phyloP scores from a whole-genome alignment of 2,888 invertebrate species.

The Nymphalis polychloros region DNA sequence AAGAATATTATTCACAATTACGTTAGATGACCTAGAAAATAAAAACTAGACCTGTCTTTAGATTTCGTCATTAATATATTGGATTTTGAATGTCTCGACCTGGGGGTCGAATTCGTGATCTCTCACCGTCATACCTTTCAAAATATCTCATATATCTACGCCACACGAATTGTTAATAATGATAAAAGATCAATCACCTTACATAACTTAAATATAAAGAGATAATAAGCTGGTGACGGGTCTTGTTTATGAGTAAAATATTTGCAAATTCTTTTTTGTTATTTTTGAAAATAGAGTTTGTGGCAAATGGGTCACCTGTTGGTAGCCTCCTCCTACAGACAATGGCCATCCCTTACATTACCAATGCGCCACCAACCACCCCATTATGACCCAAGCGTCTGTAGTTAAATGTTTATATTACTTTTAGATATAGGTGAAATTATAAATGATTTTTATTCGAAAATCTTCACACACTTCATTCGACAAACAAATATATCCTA shows the following conservation, averaged over 20 bases:
- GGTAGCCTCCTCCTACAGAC: too few relatives aligned
- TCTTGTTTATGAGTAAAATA: neutral
- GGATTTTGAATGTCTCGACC: constrained; percentile 26
- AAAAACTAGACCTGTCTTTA: constrained; percentile 18
- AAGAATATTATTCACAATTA: constrained; percentile 13
- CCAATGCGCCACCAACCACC: too few relatives aligned
- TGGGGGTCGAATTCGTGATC: constrained; percentile 33
- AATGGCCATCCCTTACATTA: too few relatives aligned
- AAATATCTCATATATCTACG: constrained; percentile 22
- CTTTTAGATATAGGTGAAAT: too few relatives aligned
- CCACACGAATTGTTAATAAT: constrained; percentile 1
- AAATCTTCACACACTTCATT: too few relatives aligned
- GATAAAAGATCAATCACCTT: neutral
- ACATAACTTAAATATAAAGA: neutral
- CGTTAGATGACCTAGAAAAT: constrained; percentile 29
- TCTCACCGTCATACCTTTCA: constrained; percentile 18
- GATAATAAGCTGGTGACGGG: neutral
- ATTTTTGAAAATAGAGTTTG: too few relatives aligned
- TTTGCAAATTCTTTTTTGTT: too few relatives aligned
- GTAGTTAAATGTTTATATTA: too few relatives aligned
- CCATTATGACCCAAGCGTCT: too few relatives aligned
- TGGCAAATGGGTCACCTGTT: too few relatives aligned
- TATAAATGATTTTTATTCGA: too few relatives aligned
- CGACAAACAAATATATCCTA: too few relatives aligned
- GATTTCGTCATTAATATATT: constrained; percentile 27